Evolutionary conservation across 2,113 vertebrate genomes (phyloP), one percentile per base, ranked within the genome.

Genomic region (Rhineura floridana): DNA sequence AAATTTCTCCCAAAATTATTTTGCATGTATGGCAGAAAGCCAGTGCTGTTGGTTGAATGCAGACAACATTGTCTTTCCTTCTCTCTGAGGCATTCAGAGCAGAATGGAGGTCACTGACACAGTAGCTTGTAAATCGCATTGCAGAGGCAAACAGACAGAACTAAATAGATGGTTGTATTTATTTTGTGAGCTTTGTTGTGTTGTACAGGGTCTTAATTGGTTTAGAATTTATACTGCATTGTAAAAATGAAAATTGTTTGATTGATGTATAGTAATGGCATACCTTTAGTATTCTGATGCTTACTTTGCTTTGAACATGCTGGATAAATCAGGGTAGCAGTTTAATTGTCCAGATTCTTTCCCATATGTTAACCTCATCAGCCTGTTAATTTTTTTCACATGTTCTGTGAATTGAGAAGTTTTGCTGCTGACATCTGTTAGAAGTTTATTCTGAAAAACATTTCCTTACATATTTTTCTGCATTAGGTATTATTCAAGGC

Each of bases 41-140:
- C 89, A 83, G 50, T 25, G 23, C 59, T 86, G n/a, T 82, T 52
- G 84, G 59, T 70, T 46, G 39, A 87, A 79, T 76, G 59, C 72
- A 69, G 46, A 88, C 46, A 19, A 28, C 25, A 4, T 86, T 81
- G 19, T 30, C 6, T 79, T 88, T 87, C 72, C 55, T 48, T 39
- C n/a, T 69, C 1, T 36, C 6, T 42, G 36, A 69, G 46, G 30
- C 21, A 9, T 82, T 89, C 2, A 33, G 33, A 48, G 83, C 86
- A 87, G 76, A 93, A 75, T 86, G 72, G 73, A 79, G 81, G 44
- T 82, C 78, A n/a, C 10, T 90, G 12, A 73, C 63, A 80, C 25
- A 30, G 62, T 75, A 73, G 84, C 81, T 92, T 82, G 13, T 65
- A 42, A 83, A 85, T 83, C 76, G 39, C 39, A 81, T 70, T 85